These are phyloP conservation scores for Nomada hirtipes DNA, from an alignment of 2,888 invertebrate genomes.

Conservation along the genomic window DNA sequence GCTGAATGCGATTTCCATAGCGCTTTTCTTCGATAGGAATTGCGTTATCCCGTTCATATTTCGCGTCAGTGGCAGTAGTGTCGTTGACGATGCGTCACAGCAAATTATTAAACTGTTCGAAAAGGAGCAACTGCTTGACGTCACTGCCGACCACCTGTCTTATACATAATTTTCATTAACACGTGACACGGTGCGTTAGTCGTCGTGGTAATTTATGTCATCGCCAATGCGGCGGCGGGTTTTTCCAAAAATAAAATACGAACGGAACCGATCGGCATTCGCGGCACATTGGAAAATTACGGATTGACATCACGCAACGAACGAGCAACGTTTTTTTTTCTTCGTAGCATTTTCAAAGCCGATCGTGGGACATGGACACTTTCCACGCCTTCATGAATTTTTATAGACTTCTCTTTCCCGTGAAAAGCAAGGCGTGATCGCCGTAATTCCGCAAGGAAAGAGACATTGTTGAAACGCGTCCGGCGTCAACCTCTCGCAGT, in stretches of 20 bases:
- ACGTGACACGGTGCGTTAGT: conserved; percentile 35
- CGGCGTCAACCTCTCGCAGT: conserved; percentile 1
- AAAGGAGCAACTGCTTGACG: conserved; percentile 64
- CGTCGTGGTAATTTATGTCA: conserved; percentile 49
- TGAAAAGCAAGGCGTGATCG: neutral
- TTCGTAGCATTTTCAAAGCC: conserved; percentile 10
- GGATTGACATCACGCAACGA: conserved; percentile 36
- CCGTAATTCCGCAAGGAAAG: neutral
- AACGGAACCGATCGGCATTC: conserved; percentile 12
- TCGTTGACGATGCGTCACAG: conserved; percentile 54
- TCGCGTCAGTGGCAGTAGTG: conserved; percentile 42
- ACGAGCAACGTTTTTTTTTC: neutral
- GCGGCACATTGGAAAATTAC: conserved; percentile 55
- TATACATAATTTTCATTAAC: conserved; percentile 59
- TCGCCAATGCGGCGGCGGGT: conserved; percentile 22
- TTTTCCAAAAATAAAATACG: conserved; percentile 62
- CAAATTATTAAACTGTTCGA: conserved; percentile 62
- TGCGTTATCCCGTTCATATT: conserved; percentile 44
- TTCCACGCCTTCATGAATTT: conserved; percentile 32
- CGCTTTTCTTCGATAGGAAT: conserved; percentile 21
- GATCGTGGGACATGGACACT: neutral
- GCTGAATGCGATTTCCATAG: neutral
- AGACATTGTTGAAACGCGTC: neutral
- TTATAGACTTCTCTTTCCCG: conserved; percentile 4
- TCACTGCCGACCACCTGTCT: conserved; percentile 62